Base-by-base conservation (phyloP, 2,113 vertebrate species). In the Lipotes vexillifer region DNA sequence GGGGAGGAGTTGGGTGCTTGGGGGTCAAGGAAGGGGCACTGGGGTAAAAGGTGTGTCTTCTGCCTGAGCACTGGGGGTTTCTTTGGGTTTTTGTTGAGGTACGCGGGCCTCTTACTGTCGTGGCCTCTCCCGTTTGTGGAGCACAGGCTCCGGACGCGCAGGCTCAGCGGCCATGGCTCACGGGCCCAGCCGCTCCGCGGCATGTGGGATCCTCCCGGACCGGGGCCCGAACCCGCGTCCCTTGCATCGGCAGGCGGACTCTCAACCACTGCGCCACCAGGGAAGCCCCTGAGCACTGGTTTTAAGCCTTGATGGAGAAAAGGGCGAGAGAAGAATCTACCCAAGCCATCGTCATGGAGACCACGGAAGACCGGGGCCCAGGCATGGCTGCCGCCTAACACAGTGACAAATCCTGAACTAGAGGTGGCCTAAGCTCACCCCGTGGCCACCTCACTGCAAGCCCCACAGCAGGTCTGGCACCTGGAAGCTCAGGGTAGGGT, bases 321-420 rank as follows among this genome's bases (percentile, higher is more conserved):
- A 44, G 4, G 15, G 0, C 1, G 0, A 17, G 27, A 14, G 8
- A 46, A 33, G 72, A 63, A 8, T 15, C 23, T 3, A 36, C 12
- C 20, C 1, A 6, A 52, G 29, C n/a, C 18, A 3, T 36, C 31
- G 55, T 81, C 36, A 44, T 6, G 21, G 84, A 74, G 36, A 57
- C n/a, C 7, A 4, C 13, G 27, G 12, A 38, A 31, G 82, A 55
- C 59, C 23, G 49, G 71, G 82, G 29, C 23, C 8, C 29, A 1
- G 18, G 21, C 2, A 23, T 36, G 46, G 44, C 15, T 15, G 20
- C 15, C 49, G 2, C 0, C 17, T 17, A 55, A 44, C 55, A 66
- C 31, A 38, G 77, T 61, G 90, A 83, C 38, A 41, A 23, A 20
- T 29, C 84, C 59, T 7, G 25, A 52, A 6, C 59, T n/a, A 4